Evolutionary conservation across 2,888 invertebrate genomes (phyloP).

Genomic region (Parnassius glacialis): DNA sequence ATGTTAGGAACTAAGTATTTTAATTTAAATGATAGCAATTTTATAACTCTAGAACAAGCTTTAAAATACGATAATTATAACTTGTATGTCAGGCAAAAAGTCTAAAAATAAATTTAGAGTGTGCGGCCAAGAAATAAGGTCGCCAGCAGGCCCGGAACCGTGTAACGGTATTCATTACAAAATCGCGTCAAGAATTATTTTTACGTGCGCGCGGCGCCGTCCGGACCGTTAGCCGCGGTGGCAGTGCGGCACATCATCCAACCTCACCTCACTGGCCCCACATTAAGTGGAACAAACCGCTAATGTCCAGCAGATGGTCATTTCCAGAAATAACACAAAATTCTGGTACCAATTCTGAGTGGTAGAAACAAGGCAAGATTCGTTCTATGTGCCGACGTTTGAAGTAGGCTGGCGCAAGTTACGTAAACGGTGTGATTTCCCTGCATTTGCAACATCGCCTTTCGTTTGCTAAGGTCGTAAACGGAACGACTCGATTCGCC

Average conservation of each 20-base stretch:
- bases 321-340: conserved; percentile 15
- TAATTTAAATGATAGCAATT: too few species aligned
- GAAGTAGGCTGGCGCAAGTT: conserved; percentile 28
- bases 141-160: conserved; percentile 76
- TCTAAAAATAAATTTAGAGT: conserved; percentile 70
- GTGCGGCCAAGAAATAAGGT: conserved; percentile 73
- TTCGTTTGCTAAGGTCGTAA: conserved; percentile 47
- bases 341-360: too few species aligned
- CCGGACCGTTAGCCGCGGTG: conserved; percentile 63
- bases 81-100: conserved; percentile 48
- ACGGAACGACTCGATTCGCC: conserved; percentile 43
- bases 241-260: conserved; percentile 43
- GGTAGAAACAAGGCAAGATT: not conserved
- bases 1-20: too few species aligned
- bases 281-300: conserved; percentile 58
- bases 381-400: conserved; percentile 11
- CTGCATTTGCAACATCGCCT: conserved; percentile 38
- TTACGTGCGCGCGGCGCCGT: conserved; percentile 70
- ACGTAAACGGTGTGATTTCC: conserved; percentile 52
- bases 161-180: conserved; percentile 78
- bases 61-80: conserved; percentile 7
- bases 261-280: conserved; percentile 46
- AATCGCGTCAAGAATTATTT: conserved; percentile 80
- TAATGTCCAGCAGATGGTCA: conserved; percentile 34
- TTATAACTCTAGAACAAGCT: too few species aligned